Conservation (phyloP, 2,797 vertebrate genomes). For the Vireo griseus region DNA sequence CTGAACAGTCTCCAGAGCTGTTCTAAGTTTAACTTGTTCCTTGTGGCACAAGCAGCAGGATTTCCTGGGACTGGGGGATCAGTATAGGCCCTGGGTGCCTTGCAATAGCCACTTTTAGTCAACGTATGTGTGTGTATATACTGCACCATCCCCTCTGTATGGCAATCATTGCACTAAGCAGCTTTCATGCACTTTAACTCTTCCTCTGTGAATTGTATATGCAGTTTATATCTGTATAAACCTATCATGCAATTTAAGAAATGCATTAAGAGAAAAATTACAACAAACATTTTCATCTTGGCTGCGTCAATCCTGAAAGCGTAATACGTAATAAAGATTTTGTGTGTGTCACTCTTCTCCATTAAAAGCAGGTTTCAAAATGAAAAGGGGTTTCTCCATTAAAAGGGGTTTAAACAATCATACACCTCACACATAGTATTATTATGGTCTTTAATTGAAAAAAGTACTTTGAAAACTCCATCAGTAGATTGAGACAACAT, state of each 20-base stretch:
- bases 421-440: background rate
- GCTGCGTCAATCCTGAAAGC: background rate
- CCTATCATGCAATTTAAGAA: background rate
- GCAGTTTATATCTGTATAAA: background rate
- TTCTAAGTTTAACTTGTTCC: background rate
- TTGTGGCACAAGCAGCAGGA: rapidly evolving
- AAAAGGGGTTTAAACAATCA: background rate
- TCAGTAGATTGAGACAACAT: background rate
- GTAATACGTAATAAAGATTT: background rate
- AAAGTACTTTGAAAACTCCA: background rate
- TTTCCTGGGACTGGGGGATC: background rate
- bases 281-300: background rate
- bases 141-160: rapidly evolving
- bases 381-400: background rate
- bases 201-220: background rate
- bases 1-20: background rate
- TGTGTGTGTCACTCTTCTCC: background rate
- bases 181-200: background rate
- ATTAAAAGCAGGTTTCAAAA: background rate
- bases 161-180: background rate
- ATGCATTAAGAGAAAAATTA: background rate
- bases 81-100: background rate
- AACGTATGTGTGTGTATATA: rapidly evolving
- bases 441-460: background rate
- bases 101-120: background rate